These are phyloP conservation scores for Lycaon pictus DNA, from an alignment of 2,113 vertebrate genomes.

Conservation along the genomic window DNA sequence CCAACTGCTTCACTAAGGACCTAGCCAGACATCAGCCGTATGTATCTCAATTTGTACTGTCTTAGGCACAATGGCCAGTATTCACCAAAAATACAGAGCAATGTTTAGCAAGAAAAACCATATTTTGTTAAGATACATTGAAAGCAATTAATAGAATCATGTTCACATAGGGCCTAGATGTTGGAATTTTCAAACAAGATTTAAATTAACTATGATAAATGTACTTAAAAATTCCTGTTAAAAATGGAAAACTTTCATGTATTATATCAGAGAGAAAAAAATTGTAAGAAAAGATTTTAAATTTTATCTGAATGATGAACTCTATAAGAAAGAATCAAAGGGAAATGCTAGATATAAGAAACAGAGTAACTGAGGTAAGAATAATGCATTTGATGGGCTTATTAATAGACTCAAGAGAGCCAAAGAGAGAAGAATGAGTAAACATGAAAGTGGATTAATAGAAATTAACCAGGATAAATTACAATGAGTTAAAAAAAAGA, in stretches of 20 bases:
- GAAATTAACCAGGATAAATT: background rate
- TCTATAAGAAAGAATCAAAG: background rate
- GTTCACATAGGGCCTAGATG: background rate
- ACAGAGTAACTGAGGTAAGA: background rate
- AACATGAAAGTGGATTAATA: background rate
- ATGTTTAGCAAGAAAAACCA: background rate
- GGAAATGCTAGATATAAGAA: background rate
- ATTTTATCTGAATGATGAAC: background rate
- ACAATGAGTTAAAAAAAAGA: background rate
- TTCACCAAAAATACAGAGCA: background rate
- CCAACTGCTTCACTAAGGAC: background rate
- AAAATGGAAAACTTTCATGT: background rate
- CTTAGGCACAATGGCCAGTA: background rate
- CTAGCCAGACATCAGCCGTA: background rate
- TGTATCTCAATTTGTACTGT: background rate
- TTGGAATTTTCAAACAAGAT: background rate
- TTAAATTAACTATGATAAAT: background rate
- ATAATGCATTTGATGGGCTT: background rate
- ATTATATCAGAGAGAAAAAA: background rate
- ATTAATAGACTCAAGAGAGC: background rate
- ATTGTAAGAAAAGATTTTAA: constrained; percentile 14
- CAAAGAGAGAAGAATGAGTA: background rate
- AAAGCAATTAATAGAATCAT: background rate
- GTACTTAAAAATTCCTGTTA: background rate
- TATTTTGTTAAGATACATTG: background rate